Percentiles rank a stretch among this genome's conserved stretches.
phyloP scores from a whole-genome alignment of 2,888 invertebrate species.

The Caenorhabditis sp. region DNA sequence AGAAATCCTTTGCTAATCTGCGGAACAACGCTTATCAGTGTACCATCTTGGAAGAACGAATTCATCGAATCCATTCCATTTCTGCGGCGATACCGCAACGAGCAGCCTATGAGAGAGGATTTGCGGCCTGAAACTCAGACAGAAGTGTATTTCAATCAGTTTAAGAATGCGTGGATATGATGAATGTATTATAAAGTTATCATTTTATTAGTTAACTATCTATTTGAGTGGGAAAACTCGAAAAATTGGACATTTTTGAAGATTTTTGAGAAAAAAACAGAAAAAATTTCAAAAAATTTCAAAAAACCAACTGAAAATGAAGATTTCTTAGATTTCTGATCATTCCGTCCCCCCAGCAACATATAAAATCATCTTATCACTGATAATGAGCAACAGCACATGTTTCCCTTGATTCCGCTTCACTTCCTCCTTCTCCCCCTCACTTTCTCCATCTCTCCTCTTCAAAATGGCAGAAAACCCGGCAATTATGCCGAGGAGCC shows the following conservation, averaged over 20 bases:
- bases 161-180: constrained; percentile 37
- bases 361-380: neutral
- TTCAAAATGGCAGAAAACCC: no score
- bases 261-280: no score
- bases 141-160: constrained; percentile 40
- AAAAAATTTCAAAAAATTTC: no score
- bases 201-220: no score
- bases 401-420: neutral
- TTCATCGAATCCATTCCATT: constrained; percentile 21
- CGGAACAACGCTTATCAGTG: constrained; percentile 9
- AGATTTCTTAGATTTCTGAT: no score
- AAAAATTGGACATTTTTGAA: no score
- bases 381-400: neutral
- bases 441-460: no score
- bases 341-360: no score
- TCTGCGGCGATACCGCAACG: constrained; percentile 8
- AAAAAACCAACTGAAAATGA: no score
- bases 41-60: constrained; percentile 37
- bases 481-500: no score
- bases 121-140: constrained; percentile 20
- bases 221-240: no score
- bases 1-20: constrained; percentile 20
- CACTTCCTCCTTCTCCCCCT: neutral
- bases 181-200: no score
- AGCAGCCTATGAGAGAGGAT: neutral